These are phyloP conservation scores for Tachysurus fulvidraco DNA, from an alignment of 2,113 vertebrate species.

Conservation along the genomic window DNA sequence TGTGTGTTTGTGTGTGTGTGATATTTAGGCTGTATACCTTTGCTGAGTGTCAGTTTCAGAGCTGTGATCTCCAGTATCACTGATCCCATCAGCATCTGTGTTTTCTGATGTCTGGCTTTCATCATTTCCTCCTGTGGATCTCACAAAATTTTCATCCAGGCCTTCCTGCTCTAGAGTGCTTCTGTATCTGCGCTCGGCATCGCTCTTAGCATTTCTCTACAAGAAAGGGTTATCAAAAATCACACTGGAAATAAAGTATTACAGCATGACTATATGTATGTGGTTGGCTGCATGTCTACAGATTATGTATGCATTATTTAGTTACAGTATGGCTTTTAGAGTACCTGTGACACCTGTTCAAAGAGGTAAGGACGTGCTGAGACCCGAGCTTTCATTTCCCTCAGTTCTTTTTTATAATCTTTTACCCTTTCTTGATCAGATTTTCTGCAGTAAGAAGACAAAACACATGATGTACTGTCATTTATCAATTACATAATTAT, in stretches of 20 bases:
- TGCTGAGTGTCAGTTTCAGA: conserved; percentile 45
- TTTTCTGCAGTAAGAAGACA: conserved; percentile 71
- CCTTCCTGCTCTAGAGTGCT: conserved; percentile 78
- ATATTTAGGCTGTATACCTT: conserved; percentile 56
- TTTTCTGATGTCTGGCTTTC: conserved; percentile 43
- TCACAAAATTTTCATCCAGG: conserved; percentile 84
- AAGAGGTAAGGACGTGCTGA: conserved; percentile 86
- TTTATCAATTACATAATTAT: neutral
- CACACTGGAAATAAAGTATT: neutral
- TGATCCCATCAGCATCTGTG: conserved; percentile 47
- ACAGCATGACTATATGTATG: neutral
- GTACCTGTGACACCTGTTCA: conserved; percentile 82
- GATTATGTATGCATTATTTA: conserved; percentile 2
- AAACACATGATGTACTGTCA: conserved; percentile 24
- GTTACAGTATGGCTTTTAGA: neutral
- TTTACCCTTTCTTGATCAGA: conserved; percentile 80
- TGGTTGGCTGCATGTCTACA: neutral
- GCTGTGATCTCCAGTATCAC: conserved; percentile 48
- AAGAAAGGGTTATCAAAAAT: conserved; percentile 16
- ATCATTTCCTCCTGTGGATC: conserved; percentile 69
- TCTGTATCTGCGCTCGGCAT: conserved; percentile 79
- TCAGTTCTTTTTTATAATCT: conserved; percentile 86
- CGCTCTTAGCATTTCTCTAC: conserved; percentile 78
- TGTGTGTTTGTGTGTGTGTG: too few species aligned
- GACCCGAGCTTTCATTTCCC: conserved; percentile 85